Percentiles rank a stretch among this genome's conserved stretches.
Evolutionary conservation across 2,888 invertebrate genomes (phyloP).

Genomic region (Thelaira solivaga): DNA sequence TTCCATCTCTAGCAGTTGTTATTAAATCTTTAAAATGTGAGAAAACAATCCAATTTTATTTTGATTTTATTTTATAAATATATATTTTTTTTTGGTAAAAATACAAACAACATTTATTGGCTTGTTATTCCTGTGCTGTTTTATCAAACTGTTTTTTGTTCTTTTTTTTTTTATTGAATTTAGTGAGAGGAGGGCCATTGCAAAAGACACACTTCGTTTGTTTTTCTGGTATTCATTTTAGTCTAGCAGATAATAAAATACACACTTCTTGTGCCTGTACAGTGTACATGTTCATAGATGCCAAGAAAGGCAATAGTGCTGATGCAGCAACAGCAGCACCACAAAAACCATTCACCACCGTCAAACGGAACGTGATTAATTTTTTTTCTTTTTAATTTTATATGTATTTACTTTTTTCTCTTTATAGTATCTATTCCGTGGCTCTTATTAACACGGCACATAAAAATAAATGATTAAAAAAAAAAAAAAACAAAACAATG

Average conservation of each 20-base stretch:
- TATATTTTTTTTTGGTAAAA: too few species aligned
- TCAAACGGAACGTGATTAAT: constrained; percentile 55
- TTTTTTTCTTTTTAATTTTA: constrained; percentile 25
- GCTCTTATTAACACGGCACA: constrained; percentile 35
- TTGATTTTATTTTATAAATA: not conserved
- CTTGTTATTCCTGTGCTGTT: constrained; percentile 13
- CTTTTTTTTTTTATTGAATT: not conserved
- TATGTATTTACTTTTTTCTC: constrained; percentile 2
- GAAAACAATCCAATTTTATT: constrained; percentile 15
- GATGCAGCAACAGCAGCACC: constrained; percentile 3
- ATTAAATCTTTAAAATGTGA: too few species aligned
- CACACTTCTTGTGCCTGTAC: too few species aligned
- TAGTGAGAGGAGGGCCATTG: constrained; percentile 1
- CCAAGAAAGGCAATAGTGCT: not conserved
- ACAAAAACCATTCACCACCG: constrained; percentile 50
- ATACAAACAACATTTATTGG: too few species aligned
- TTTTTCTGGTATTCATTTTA: not conserved
- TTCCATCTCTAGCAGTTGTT: too few species aligned
- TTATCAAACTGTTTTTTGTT: not conserved
- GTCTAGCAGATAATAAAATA: constrained; percentile 5
- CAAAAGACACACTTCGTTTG: not conserved
- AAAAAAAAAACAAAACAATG: not conserved
- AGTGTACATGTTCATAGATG: too few species aligned
- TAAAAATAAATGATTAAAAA: not conserved
- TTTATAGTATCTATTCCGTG: constrained; percentile 23